Conservation (phyloP, 2,797 vertebrate genomes). For the Chelon auratus region DNA sequence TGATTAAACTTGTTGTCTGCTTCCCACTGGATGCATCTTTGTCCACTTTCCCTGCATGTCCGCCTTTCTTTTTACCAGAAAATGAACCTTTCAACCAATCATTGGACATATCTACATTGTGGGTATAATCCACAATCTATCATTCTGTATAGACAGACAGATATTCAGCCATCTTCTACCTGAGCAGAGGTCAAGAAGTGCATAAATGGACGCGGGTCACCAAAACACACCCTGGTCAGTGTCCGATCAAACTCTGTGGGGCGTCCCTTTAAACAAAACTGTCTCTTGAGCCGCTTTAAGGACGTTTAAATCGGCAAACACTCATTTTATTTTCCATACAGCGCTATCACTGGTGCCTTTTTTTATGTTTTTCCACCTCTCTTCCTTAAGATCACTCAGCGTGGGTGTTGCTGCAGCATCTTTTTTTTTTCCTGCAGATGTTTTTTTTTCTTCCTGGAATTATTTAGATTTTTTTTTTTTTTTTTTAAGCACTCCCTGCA, state of each 20-base stretch:
- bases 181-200: not conserved
- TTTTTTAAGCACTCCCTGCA: slow-evolving; percentile 53
- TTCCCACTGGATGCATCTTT: not conserved
- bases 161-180: too few relatives aligned
- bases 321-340: slow-evolving; percentile 33
- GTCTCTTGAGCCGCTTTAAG: slow-evolving; percentile 25
- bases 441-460: slow-evolving; percentile 36
- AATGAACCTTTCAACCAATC: too few relatives aligned
- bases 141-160: too few relatives aligned
- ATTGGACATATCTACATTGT: too few relatives aligned
- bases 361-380: slow-evolving; percentile 40
- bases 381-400: slow-evolving; percentile 50
- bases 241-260: not conserved
- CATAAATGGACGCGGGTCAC: too few relatives aligned
- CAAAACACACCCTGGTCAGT: too few relatives aligned
- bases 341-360: slow-evolving; percentile 28
- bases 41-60: not conserved
- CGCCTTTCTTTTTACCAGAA: not conserved
- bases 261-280: slow-evolving; percentile 28
- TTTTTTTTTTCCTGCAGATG: slow-evolving; percentile 9
- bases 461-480: slow-evolving; percentile 43
- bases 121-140: too few relatives aligned
- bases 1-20: too few relatives aligned
- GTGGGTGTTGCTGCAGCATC: slow-evolving; percentile 50
- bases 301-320: slow-evolving; percentile 33